These are phyloP conservation scores for Danaus chrysippus DNA, from an alignment of 2,888 invertebrate genomes.

Conservation along the genomic window DNA sequence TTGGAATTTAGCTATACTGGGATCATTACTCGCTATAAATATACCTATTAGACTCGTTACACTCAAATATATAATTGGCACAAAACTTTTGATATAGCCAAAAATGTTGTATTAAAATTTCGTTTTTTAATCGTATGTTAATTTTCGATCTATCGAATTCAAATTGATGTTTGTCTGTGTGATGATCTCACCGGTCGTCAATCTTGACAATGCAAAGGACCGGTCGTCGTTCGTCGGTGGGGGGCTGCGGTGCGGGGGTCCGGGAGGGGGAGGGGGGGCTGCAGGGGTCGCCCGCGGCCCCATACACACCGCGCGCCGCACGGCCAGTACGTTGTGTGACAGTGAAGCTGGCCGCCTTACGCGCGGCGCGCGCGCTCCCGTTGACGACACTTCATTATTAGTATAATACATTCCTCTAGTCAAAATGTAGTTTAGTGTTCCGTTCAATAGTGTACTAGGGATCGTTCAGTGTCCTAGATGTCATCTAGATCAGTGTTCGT, in stretches of 20 bases:
- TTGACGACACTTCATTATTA: slow-evolving; percentile 50
- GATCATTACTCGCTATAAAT: not conserved
- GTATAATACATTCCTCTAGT: slow-evolving; percentile 50
- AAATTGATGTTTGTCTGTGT: slow-evolving; percentile 56
- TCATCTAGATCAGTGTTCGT: slow-evolving; percentile 37
- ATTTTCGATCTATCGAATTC: slow-evolving; percentile 44
- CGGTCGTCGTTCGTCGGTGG: slow-evolving; percentile 45
- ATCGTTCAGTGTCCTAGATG: slow-evolving; percentile 43
- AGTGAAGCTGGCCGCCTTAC: slow-evolving; percentile 61
- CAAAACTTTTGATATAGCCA: not conserved
- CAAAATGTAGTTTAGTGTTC: slow-evolving; percentile 58
- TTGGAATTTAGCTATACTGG: slow-evolving; percentile 28
- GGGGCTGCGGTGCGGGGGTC: slow-evolving; percentile 35
- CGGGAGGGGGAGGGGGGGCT: slow-evolving; percentile 56
- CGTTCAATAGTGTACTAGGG: slow-evolving; percentile 38
- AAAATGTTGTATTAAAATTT: not conserved
- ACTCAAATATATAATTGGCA: not conserved
- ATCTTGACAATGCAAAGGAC: slow-evolving; percentile 77
- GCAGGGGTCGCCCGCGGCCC: slow-evolving; percentile 68
- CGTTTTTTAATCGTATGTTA: not conserved
- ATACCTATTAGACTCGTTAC: not conserved
- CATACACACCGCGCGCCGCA: slow-evolving; percentile 55
- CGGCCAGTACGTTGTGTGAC: slow-evolving; percentile 58
- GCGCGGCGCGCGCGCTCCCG: slow-evolving; percentile 72
- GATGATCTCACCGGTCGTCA: slow-evolving; percentile 76